Evolutionary conservation across 1,140 invertebrate species (phyloP), one percentile per base, ranked within the genome.

Genomic region (Aphaenogaster rudis): DNA sequence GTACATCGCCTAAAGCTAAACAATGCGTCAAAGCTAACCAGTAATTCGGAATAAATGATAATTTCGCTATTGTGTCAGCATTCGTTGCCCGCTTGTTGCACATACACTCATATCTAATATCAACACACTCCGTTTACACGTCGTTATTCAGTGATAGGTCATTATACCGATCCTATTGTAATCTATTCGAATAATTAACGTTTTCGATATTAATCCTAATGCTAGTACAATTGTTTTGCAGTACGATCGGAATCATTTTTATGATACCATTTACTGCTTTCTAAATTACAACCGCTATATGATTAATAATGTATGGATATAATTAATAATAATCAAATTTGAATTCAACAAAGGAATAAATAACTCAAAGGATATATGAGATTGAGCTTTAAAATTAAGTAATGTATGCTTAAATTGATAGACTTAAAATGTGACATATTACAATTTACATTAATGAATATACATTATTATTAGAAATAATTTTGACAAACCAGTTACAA

Each of bases 141-240:
- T 76, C 42, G 54, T 81, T 72, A 81, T 81, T 72, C 39, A 42
- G 13, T 39, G 66, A 57, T 57, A n/a, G 50, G 13, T 71, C 17
- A 76, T 84, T 81, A 81, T 48, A 13, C 17, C 28, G 67, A 54
- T 33, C 0, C 80, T 74, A 82, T 82, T 82, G 67, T 74, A 82
- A 74, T 72, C 67, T 48, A 36, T 74, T 61, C 11, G 42, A 61
- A 76, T 63, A 84, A 84, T 84, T 61, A 84, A 59, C 80, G 45
- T 82, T 48, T 54, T 69, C 67, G 54, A 48, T 76, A 76, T 72
- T 71, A 80, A 80, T 80, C 50, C 80, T 76, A 76, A 81, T 71
- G 21, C 79, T 57, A 33, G 28, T 61, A 76, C 69, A 84, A 84
- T 84, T 33, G 54, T 61, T 84, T 59, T 57, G 9, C 64, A 57